A percentile compares a stretch with the other conserved stretches of the same genome.
phyloP scores from a whole-genome alignment of 2,113 vertebrate species.

The Xenopus borealis region DNA sequence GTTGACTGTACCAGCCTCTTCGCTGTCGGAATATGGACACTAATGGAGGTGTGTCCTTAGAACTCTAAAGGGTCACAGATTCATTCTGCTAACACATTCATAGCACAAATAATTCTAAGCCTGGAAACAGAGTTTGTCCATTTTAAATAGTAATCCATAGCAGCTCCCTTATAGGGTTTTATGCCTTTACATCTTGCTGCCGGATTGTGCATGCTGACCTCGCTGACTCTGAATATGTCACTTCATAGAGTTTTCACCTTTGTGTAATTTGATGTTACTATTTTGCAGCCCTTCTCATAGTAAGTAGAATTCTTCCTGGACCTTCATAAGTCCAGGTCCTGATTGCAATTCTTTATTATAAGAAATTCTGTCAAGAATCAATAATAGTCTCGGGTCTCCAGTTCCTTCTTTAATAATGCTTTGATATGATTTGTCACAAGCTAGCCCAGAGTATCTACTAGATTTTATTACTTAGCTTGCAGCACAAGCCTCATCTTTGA shows the following conservation, averaged over 20 bases:
- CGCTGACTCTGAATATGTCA: constrained; percentile 57
- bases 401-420: constrained; percentile 92
- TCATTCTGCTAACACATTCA: constrained; percentile 65
- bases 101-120: constrained; percentile 57
- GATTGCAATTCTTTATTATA: constrained; percentile 87
- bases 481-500: constrained; percentile 83
- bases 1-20: constrained; percentile 74
- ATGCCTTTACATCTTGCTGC: constrained; percentile 59
- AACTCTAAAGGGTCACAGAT: constrained; percentile 68
- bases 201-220: constrained; percentile 67
- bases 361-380: constrained; percentile 90
- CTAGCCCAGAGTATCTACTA: constrained; percentile 76
- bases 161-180: constrained; percentile 54
- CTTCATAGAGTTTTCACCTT: constrained; percentile 59
- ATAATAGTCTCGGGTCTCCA: constrained; percentile 84
- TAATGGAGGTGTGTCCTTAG: constrained; percentile 82
- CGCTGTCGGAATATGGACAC: constrained; percentile 74
- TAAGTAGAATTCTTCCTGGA: constrained; percentile 76
- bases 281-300: constrained; percentile 70
- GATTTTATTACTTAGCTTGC: constrained; percentile 88
- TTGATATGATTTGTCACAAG: constrained; percentile 92
- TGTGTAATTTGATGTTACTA: constrained; percentile 68
- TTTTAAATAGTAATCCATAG: constrained; percentile 58
- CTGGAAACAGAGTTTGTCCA: constrained; percentile 54
- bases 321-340: constrained; percentile 71